phyloP scores from a whole-genome alignment of 2,797 vertebrate genomes.

The Esox lucius region DNA sequence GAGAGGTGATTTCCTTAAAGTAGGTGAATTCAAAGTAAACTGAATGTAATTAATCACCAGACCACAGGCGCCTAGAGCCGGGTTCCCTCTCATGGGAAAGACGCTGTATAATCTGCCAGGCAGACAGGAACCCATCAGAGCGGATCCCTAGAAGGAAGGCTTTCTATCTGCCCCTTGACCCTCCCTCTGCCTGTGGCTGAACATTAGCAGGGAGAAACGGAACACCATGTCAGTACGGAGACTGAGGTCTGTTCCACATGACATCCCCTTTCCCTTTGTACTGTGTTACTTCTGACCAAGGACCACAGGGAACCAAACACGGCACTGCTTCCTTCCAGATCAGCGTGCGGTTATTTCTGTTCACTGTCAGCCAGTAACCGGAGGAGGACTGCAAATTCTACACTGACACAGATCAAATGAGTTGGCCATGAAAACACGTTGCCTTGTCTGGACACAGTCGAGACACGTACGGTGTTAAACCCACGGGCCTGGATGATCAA shows the following conservation, averaged over 20 bases:
- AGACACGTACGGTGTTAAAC: not conserved
- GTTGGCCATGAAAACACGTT: constrained; percentile 20
- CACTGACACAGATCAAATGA: constrained; percentile 39
- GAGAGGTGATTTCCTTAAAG: not conserved
- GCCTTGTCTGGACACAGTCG: not conserved
- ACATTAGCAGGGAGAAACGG: constrained; percentile 54
- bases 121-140: not conserved
- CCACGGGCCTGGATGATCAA: too few species aligned
- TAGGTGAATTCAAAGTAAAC: not conserved
- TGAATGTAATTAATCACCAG: not conserved
- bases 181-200: constrained; percentile 57
- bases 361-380: constrained; percentile 20
- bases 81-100: not conserved
- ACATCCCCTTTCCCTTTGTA: not conserved
- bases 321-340: constrained; percentile 11
- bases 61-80: not conserved
- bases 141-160: constrained; percentile 36
- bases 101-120: not conserved
- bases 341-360: not conserved
- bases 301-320: not conserved
- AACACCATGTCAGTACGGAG: constrained; percentile 33
- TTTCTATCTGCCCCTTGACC: constrained; percentile 57
- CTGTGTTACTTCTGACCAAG: not conserved
- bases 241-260: not conserved
- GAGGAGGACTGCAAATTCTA: constrained; percentile 32